Percentiles rank a stretch among this genome's conserved stretches.
Evolutionary conservation across 2,888 invertebrate genomes (phyloP).

Genomic region (Clivina fossor): DNA sequence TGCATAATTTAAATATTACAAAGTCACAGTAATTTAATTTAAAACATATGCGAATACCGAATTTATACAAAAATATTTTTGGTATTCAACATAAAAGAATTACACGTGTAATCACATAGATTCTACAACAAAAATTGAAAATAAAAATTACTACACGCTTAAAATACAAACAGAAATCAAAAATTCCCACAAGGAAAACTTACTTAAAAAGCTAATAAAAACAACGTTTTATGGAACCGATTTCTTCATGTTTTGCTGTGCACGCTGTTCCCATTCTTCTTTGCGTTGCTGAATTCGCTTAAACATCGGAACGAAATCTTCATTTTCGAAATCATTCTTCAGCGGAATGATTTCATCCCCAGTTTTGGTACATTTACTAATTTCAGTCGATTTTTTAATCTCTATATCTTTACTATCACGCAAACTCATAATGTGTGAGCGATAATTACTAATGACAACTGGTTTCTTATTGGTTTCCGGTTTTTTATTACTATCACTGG

Average conservation of each 20-base stretch:
- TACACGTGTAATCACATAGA: no score
- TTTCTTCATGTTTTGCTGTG: slow-evolving; percentile 70
- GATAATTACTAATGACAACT: slow-evolving; percentile 27
- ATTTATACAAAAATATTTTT: no score
- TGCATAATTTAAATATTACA: slow-evolving; percentile 17
- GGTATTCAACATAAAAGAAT: no score
- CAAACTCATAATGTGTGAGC: slow-evolving; percentile 30
- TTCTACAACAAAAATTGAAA: no score
- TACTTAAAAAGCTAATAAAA: slow-evolving; percentile 11
- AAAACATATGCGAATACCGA: slow-evolving; percentile 17
- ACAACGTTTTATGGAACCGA: slow-evolving; percentile 42
- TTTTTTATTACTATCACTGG: slow-evolving; percentile 48
- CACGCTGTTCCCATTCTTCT: slow-evolving; percentile 77
- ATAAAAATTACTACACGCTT: no score
- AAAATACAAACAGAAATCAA: no score
- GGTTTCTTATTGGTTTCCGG: slow-evolving; percentile 48
- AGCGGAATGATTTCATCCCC: slow-evolving; percentile 41
- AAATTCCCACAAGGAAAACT: slow-evolving; percentile 3
- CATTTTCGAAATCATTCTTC: slow-evolving; percentile 39
- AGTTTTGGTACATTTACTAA: slow-evolving; percentile 41
- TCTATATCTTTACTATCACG: slow-evolving; percentile 41
- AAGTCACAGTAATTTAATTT: slow-evolving; percentile 16
- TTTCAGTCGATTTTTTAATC: slow-evolving; percentile 44
- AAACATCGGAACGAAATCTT: slow-evolving; percentile 57
- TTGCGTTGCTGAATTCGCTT: slow-evolving; percentile 74